A percentile compares a stretch with the other conserved stretches of the same genome.
Evolutionary conservation across 1,140 invertebrate genomes (phyloP).

Genomic region (Ladona fulva): DNA sequence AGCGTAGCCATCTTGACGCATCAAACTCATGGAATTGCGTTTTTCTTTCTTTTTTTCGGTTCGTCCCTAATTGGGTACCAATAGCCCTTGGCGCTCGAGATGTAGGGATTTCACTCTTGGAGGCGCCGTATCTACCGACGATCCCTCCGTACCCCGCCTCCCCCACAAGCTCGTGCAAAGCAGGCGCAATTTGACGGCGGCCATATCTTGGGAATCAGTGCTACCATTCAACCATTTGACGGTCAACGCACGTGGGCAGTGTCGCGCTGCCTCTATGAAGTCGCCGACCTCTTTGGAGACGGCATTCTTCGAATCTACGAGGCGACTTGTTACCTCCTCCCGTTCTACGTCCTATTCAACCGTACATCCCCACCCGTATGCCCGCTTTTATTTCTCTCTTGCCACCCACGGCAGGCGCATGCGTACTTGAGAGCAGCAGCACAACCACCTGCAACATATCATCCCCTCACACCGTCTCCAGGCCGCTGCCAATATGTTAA

Average conservation of each 20-base stretch:
- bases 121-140: no score
- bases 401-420: neutral
- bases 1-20: neutral
- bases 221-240: neutral
- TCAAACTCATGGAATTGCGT: neutral
- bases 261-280: neutral
- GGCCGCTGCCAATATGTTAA: neutral
- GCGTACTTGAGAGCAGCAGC: constrained; percentile 1
- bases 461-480: neutral
- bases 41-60: constrained; percentile 8
- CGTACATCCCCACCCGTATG: neutral
- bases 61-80: neutral
- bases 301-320: neutral
- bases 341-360: neutral
- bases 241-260: neutral
- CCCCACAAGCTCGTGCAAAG: neutral
- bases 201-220: neutral
- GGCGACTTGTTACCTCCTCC: neutral
- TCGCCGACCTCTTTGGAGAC: neutral
- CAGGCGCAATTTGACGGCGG: neutral
- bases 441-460: neutral
- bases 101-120: neutral
- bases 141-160: no score
- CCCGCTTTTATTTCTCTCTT: neutral
- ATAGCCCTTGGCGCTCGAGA: neutral